phyloP scores from a whole-genome alignment of 2,888 invertebrate genomes.

The Cryptus viduatorius region DNA sequence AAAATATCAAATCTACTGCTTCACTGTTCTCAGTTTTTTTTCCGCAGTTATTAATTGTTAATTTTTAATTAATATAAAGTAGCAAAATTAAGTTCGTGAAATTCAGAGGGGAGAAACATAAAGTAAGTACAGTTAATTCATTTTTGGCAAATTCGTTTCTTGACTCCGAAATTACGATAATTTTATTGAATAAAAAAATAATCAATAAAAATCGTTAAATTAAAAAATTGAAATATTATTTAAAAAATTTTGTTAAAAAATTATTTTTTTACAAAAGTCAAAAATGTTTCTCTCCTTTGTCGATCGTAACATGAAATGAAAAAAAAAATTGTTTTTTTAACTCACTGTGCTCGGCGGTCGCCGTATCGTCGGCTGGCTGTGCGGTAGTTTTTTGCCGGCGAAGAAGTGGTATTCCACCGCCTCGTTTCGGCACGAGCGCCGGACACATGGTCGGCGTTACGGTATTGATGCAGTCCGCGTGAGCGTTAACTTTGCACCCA shows the following conservation, averaged over 20 bases:
- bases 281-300: conserved; percentile 63
- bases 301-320: conserved; percentile 43
- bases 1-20: neutral
- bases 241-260: neutral
- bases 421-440: conserved; percentile 80
- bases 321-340: conserved; percentile 71
- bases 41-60: neutral
- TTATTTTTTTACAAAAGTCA: conserved; percentile 25
- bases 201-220: neutral
- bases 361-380: conserved; percentile 86
- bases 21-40: neutral
- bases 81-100: neutral
- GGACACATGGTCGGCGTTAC: conserved; percentile 94
- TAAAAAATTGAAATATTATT: neutral
- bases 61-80: conserved; percentile 1
- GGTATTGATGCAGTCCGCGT: conserved; percentile 93
- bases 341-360: conserved; percentile 94
- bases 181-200: neutral
- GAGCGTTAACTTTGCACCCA: conserved; percentile 96
- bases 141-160: neutral
- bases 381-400: conserved; percentile 96
- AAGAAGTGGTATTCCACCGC: conserved; percentile 87
- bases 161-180: neutral
- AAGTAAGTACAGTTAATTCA: neutral
- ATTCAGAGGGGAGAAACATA: neutral